Percentiles rank a stretch among this genome's conserved stretches.
phyloP scores from a whole-genome alignment of 2,797 vertebrate genomes.

The Kryptopterus vitreolus region DNA sequence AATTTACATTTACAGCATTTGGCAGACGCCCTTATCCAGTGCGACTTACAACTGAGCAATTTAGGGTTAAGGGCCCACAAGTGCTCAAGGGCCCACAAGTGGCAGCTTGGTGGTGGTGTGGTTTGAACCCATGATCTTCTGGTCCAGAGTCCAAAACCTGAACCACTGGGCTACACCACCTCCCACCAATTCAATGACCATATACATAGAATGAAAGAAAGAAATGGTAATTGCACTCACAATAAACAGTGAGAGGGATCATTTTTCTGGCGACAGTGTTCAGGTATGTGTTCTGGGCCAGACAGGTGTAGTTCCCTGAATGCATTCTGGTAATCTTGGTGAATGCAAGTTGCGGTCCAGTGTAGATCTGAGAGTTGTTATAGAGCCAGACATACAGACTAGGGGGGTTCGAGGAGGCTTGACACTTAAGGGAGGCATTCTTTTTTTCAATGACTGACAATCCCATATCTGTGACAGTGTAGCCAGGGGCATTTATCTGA shows the following conservation, averaged over 20 bases:
- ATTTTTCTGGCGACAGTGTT: slow-evolving; percentile 81
- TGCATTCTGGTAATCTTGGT: slow-evolving; percentile 77
- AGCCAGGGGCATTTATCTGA: slow-evolving; percentile 79
- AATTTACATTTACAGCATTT: too few species aligned
- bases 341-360: slow-evolving; percentile 77
- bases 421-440: slow-evolving; percentile 83
- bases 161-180: too few species aligned
- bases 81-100: too few species aligned
- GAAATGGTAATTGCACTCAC: slow-evolving; percentile 74
- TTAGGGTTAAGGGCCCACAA: too few species aligned
- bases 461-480: slow-evolving; percentile 75
- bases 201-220: neutral
- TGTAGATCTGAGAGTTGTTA: slow-evolving; percentile 82
- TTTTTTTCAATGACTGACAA: slow-evolving; percentile 84
- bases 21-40: too few species aligned
- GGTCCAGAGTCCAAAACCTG: too few species aligned
- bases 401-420: slow-evolving; percentile 84
- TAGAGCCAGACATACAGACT: slow-evolving; percentile 88
- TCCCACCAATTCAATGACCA: neutral
- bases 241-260: slow-evolving; percentile 84
- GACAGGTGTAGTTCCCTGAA: slow-evolving; percentile 85
- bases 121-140: too few species aligned
- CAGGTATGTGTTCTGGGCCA: slow-evolving; percentile 82
- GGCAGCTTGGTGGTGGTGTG: too few species aligned
- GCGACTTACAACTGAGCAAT: too few species aligned